Evolutionary conservation across 2,113 vertebrate genomes (phyloP).

Genomic region (Noturus placidus): DNA sequence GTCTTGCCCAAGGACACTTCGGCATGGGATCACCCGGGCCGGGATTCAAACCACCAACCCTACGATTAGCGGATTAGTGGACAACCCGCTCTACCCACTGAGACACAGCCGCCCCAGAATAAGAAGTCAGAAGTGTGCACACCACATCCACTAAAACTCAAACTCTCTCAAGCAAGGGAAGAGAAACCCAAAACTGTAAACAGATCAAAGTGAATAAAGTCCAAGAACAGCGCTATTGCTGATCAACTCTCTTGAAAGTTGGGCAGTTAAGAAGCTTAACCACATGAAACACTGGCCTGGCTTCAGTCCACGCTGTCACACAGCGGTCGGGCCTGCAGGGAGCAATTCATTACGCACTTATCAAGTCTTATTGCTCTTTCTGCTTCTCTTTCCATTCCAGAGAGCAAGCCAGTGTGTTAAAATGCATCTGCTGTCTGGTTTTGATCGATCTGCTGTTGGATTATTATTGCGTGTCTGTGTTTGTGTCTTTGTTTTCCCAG

Average conservation of each 20-base stretch:
- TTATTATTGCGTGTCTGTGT: conserved; percentile 14
- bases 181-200: neutral
- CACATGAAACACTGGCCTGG: conserved; percentile 23
- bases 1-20: no score
- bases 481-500: conserved; percentile 22
- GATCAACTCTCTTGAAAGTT: conserved; percentile 10
- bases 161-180: neutral
- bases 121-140: neutral
- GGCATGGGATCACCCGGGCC: no score
- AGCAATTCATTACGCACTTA: conserved; percentile 39
- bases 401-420: conserved; percentile 28
- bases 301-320: conserved; percentile 20
- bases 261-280: conserved; percentile 18
- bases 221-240: neutral
- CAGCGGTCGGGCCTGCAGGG: conserved; percentile 2
- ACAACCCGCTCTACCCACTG: no score
- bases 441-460: conserved; percentile 35
- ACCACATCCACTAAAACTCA: neutral
- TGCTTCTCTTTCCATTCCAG: conserved; percentile 21
- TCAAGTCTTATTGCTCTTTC: conserved; percentile 26
- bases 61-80: no score
- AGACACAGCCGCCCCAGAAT: no score
- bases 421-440: conserved; percentile 30
- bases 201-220: conserved; percentile 16
- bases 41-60: no score